Percentiles rank a stretch among this genome's conserved stretches.
Conservation (phyloP, 2,113 vertebrate genomes). For the Mellivora capensis region DNA sequence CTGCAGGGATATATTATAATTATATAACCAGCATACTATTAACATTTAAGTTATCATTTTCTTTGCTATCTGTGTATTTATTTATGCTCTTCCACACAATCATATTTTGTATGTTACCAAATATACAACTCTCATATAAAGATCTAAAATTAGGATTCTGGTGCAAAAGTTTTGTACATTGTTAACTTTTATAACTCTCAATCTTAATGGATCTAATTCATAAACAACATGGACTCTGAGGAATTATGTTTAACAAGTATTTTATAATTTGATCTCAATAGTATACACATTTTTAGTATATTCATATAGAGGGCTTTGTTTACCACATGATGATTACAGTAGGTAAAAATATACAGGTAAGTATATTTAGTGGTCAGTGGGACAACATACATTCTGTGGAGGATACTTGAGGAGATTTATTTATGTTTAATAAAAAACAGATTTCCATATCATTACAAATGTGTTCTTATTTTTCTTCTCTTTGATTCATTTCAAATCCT, state of each 20-base stretch:
- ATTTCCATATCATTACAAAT: slow-evolving; percentile 37
- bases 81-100: neutral
- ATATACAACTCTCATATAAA: neutral
- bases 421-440: slow-evolving; percentile 40
- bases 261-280: neutral
- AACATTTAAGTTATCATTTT: neutral
- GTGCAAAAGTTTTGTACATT: neutral
- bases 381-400: neutral
- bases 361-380: neutral
- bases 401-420: neutral
- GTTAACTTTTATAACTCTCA: neutral
- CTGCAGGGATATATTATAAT: neutral
- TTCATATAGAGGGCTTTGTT: neutral
- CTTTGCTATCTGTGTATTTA: neutral
- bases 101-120: neutral
- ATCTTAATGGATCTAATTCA: neutral
- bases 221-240: neutral
- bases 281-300: neutral
- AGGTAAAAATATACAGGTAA: neutral
- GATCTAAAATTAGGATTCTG: neutral
- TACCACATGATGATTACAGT: neutral
- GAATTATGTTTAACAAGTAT: neutral
- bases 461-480: slow-evolving; percentile 36
- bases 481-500: slow-evolving; percentile 27
- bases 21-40: neutral